Evolutionary conservation across 2,888 invertebrate genomes (phyloP).

Genomic region (Agrotis segetum): DNA sequence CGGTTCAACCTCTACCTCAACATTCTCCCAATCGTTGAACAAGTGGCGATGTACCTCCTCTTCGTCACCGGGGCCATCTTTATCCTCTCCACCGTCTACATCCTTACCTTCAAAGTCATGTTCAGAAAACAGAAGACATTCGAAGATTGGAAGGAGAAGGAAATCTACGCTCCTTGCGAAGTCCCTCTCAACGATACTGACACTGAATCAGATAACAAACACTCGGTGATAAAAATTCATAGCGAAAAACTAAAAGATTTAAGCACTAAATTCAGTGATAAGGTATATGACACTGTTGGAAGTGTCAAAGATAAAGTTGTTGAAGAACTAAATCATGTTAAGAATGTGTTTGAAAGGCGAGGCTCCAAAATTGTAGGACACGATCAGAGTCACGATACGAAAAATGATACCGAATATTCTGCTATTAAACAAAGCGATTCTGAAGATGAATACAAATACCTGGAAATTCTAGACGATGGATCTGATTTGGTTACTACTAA

Average conservation of each 20-base stretch:
- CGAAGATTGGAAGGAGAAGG: conserved; percentile 64
- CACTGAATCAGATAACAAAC: conserved; percentile 73
- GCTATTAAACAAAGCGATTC: conserved; percentile 79
- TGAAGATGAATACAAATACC: conserved; percentile 83
- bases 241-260: conserved; percentile 79
- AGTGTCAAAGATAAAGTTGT: conserved; percentile 78
- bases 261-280: conserved; percentile 77
- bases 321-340: conserved; percentile 73
- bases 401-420: conserved; percentile 71
- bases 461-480: conserved; percentile 87
- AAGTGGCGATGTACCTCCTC: conserved; percentile 89
- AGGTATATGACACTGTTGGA: conserved; percentile 81
- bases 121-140: conserved; percentile 69
- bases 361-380: conserved; percentile 70
- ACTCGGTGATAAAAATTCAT: conserved; percentile 62
- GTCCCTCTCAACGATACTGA: conserved; percentile 76
- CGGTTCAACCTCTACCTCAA: conserved; percentile 94
- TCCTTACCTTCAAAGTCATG: conserved; percentile 86
- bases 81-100: conserved; percentile 87
- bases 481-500: conserved; percentile 68
- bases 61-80: conserved; percentile 88
- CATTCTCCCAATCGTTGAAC: conserved; percentile 92
- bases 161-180: conserved; percentile 84
- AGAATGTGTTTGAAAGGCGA: conserved; percentile 76
- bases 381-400: conserved; percentile 72